Evolutionary conservation across 1,140 invertebrate species (phyloP).

Genomic region (Drosophila pandora): DNA sequence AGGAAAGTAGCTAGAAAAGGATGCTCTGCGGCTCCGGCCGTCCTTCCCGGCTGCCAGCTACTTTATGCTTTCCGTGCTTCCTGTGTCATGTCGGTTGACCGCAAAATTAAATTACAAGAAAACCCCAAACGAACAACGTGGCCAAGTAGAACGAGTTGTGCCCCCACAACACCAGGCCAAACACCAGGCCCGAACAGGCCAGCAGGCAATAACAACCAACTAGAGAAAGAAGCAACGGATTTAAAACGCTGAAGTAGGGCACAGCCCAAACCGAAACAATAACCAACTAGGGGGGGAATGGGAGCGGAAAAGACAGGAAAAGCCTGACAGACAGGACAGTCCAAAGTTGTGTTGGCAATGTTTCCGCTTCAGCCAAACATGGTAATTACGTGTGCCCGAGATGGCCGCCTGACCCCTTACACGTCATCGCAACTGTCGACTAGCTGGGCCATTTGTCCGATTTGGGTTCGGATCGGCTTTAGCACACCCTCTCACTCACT

Average conservation of each 20-base stretch:
- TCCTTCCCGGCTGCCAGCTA: slow-evolving; percentile 33
- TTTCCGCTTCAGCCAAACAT: slow-evolving; percentile 54
- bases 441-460: slow-evolving; percentile 37
- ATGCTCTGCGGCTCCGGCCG: slow-evolving; percentile 37
- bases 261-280: slow-evolving; percentile 50
- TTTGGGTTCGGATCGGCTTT: slow-evolving; percentile 10
- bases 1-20: slow-evolving; percentile 47
- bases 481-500: not conserved
- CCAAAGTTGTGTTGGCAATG: slow-evolving; percentile 53
- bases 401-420: slow-evolving; percentile 45
- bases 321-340: slow-evolving; percentile 22
- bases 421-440: slow-evolving; percentile 38
- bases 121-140: slow-evolving; percentile 53
- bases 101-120: slow-evolving; percentile 80
- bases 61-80: slow-evolving; percentile 53
- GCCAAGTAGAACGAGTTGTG: slow-evolving; percentile 64
- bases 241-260: slow-evolving; percentile 36
- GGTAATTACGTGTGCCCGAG: slow-evolving; percentile 67
- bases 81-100: slow-evolving; percentile 73
- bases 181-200: not conserved
- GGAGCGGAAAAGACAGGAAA: slow-evolving; percentile 9
- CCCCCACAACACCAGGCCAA: slow-evolving; percentile 17
- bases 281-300: slow-evolving; percentile 26
- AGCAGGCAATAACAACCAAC: slow-evolving; percentile 33
- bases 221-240: slow-evolving; percentile 15